Conservation (phyloP, 1,140 invertebrate genomes). For the Wasmannia auropunctata region DNA sequence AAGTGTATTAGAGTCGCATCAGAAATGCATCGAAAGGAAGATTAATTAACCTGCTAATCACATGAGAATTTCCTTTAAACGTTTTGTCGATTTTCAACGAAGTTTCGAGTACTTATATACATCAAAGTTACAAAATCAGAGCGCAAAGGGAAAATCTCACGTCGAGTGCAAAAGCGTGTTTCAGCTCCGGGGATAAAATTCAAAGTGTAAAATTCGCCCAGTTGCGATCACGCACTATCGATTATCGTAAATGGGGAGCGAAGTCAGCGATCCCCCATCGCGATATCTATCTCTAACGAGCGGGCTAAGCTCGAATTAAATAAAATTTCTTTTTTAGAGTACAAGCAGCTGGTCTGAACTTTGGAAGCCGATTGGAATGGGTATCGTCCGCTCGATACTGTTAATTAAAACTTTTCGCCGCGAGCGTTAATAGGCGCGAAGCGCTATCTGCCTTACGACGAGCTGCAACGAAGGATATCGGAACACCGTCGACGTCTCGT, state of each 20-base stretch:
- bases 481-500: constrained; percentile 54
- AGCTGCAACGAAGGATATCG: constrained; percentile 61
- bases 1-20: background rate
- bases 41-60: constrained; percentile 30
- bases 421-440: constrained; percentile 48
- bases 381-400: constrained; percentile 46
- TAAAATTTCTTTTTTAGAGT: constrained; percentile 47
- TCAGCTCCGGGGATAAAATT: constrained; percentile 62
- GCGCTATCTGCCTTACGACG: constrained; percentile 10
- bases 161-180: constrained; percentile 70
- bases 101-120: background rate
- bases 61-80: constrained; percentile 13
- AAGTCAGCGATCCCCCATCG: background rate
- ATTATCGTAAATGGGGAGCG: constrained; percentile 18
- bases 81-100: constrained; percentile 7
- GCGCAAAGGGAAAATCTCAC: constrained; percentile 58
- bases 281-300: constrained; percentile 15
- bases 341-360: background rate
- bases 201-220: constrained; percentile 47
- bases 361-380: background rate
- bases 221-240: constrained; percentile 27
- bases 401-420: constrained; percentile 68
- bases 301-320: constrained; percentile 9
- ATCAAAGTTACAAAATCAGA: constrained; percentile 55
- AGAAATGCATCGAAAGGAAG: background rate